Percentiles rank a stretch among this genome's conserved stretches.
These are phyloP conservation scores for Steinernema hermaphroditum DNA, from an alignment of 2,888 invertebrate species.

Conservation along the genomic window DNA sequence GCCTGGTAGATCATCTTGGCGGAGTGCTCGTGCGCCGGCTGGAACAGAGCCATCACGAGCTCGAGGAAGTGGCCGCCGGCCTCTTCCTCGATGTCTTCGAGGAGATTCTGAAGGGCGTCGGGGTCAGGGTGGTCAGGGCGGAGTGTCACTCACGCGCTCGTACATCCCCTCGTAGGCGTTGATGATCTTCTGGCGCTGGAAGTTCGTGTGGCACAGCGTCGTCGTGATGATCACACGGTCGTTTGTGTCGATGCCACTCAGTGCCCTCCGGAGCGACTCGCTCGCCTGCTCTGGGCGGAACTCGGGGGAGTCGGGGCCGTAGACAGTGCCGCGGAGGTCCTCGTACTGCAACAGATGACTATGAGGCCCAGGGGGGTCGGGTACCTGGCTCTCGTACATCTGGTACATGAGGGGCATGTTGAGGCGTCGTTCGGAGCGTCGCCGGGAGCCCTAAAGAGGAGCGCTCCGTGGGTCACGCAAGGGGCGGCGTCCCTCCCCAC, in stretches of 20 bases:
- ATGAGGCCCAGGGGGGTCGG: neutral
- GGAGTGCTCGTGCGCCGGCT: conserved; percentile 67
- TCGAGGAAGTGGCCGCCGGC: conserved; percentile 68
- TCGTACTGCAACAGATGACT: conserved; percentile 49
- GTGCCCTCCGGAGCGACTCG: conserved; percentile 55
- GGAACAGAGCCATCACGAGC: conserved; percentile 67
- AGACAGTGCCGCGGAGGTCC: conserved; percentile 61
- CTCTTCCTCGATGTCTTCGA: conserved; percentile 68
- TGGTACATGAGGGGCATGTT: conserved; percentile 63
- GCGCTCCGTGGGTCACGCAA: neutral
- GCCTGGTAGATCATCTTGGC: conserved; percentile 67
- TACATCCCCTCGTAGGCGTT: conserved; percentile 63
- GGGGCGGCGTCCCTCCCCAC: neutral
- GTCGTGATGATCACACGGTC: conserved; percentile 60
- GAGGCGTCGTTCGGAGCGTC: conserved; percentile 40
- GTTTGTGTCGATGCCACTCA: conserved; percentile 62
- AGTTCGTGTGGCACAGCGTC: conserved; percentile 61
- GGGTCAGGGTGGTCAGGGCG: neutral
- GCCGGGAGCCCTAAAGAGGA: conserved; percentile 13
- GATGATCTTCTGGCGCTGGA: conserved; percentile 64
- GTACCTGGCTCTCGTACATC: conserved; percentile 63
- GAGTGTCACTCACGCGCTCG: conserved; percentile 46
- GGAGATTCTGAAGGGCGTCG: conserved; percentile 63
- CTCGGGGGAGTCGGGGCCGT: conserved; percentile 60
- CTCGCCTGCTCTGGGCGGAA: conserved; percentile 63